Evolutionary conservation across 2,888 invertebrate species (phyloP).

Genomic region (Drosophila pegasa): DNA sequence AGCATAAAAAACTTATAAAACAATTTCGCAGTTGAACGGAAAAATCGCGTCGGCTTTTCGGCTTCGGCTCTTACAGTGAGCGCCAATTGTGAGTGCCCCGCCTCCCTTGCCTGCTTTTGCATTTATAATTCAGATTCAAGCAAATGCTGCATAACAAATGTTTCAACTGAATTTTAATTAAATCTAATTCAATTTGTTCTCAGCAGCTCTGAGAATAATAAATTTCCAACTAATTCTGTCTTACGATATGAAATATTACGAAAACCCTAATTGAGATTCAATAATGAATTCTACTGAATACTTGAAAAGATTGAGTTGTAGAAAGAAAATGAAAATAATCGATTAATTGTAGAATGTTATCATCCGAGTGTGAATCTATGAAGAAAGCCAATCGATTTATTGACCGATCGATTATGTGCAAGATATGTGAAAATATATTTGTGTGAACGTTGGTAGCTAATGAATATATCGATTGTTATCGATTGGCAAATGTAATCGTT

Average conservation of each 20-base stretch:
- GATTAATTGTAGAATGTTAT: too few species aligned
- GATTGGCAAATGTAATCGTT: neutral
- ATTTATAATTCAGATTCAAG: neutral
- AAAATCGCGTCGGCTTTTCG: slow-evolving; percentile 26
- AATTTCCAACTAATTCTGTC: neutral
- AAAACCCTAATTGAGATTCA: neutral
- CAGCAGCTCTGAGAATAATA: neutral
- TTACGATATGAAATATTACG: neutral
- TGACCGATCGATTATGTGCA: neutral
- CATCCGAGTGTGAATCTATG: too few species aligned
- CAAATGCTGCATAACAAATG: neutral
- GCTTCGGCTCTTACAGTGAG: slow-evolving; percentile 3
- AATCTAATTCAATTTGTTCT: slow-evolving; percentile 1
- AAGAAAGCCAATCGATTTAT: too few species aligned
- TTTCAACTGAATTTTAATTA: slow-evolving; percentile 4
- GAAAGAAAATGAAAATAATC: neutral
- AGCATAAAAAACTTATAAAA: slow-evolving; percentile 4
- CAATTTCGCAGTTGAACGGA: neutral
- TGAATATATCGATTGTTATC: neutral
- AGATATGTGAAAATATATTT: neutral
- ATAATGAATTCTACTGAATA: neutral
- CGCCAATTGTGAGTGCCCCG: slow-evolving; percentile 23
- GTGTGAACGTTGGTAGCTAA: neutral
- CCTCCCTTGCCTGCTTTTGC: neutral
- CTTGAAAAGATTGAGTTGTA: neutral